A percentile compares a stretch with the other conserved stretches of the same genome.
phyloP scores from a whole-genome alignment of 2,888 invertebrate species.

The Carterocephalus palaemon region DNA sequence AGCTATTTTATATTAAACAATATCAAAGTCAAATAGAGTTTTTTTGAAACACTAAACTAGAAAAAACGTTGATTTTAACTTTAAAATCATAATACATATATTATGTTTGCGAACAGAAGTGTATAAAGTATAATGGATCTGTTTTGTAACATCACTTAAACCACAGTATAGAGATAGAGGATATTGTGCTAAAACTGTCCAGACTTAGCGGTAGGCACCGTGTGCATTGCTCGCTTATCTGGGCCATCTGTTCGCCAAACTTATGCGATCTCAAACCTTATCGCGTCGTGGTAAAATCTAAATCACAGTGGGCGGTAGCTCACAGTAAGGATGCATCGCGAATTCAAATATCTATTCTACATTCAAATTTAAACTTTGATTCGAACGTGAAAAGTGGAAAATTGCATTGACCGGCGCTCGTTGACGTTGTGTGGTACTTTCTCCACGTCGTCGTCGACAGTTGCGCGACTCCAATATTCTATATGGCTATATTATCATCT shows the following conservation, averaged over 20 bases:
- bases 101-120: no score
- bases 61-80: no score
- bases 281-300: constrained; percentile 4
- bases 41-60: no score
- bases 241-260: constrained; percentile 3
- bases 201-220: constrained; percentile 4
- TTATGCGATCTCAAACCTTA: constrained; percentile 3
- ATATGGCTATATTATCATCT: constrained; percentile 8
- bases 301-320: not conserved
- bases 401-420: constrained; percentile 1
- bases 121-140: no score
- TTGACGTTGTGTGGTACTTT: constrained; percentile 12
- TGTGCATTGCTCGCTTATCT: constrained; percentile 15
- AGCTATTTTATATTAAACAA: no score
- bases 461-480: no score
- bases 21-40: no score
- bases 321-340: constrained; percentile 15
- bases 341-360: constrained; percentile 13
- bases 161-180: no score
- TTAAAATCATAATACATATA: no score
- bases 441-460: constrained; percentile 1
- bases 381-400: constrained; percentile 4
- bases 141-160: constrained; percentile 7
- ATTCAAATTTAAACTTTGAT: constrained; percentile 10
- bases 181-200: constrained; percentile 8